Base-by-base conservation (phyloP, 2,113 vertebrate species). In the Lophius piscatorius region DNA sequence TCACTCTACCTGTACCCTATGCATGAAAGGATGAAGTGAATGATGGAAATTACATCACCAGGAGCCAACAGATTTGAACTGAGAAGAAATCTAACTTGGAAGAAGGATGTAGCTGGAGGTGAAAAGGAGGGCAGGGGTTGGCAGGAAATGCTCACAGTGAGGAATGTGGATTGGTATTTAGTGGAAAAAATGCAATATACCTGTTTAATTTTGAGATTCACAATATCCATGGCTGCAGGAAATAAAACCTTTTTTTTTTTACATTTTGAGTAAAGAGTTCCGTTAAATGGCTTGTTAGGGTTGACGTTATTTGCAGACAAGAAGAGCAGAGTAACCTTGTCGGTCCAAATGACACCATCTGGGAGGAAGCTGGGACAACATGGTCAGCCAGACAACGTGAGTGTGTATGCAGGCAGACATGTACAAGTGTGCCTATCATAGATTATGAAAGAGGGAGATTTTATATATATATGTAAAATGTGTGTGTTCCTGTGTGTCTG, bases 291-390 rank as follows among this genome's bases (percentile, higher is more conserved):
- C 40, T 63, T 67, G 8, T 70, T 42, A 20, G 50, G 16, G 40
- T 20, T 23, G 45, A 72, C n/a, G 50, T 61, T 58, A n/a, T 71
- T 64, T 70, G 34, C 46, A 48, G 66, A 31, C 48, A 51, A 63
- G 55, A 47, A 60, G 36, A 67, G 62, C 74, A 63, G 57, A 67
- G 69, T 50, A 73, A 76, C 68, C 64, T 60, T 80, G 70, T 71
- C 65, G 48, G 67, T 74, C 74, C 76, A 83, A 78, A 82, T 78
- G 73, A 83, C 80, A 81, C 75, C 80, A 82, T 88, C 82, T 88
- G 84, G 67, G 66, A 73, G 78, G 77, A 77, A 63, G 52, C 63
- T 62, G 70, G 63, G 76, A 71, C 78, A 74, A 39, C 70, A 63
- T 64, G 54, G 67, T 61, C 50, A 76, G 62, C 62, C 36, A 62